Evolutionary conservation across 2,113 vertebrate species (phyloP), one percentile per base, ranked within the genome.

Genomic region (Poeciliopsis occidentalis): DNA sequence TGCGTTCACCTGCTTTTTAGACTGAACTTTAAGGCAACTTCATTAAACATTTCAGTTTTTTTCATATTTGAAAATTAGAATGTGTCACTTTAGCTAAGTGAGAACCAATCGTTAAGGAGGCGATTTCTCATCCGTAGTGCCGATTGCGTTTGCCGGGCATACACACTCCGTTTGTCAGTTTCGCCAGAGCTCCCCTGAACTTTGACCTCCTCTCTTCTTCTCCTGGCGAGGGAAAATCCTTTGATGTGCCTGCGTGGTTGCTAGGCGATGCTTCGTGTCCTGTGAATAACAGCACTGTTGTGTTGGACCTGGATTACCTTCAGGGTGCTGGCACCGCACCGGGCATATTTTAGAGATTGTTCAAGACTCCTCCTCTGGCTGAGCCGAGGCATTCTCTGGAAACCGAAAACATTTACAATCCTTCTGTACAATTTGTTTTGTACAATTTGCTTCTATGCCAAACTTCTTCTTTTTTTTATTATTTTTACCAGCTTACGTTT

Each of bases 201-300:
- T 31, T 61, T 62, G 3, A 64, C 27, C 12, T 60, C 47, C 1
- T 19, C 47, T 1, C 15, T 51, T 67, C 37, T 67, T 62, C 62
- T 69, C 8, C 27, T 78, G 51, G 75, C 88, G 76, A 67, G 69
- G 32, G 63, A 66, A 34, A 37, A 32, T 68, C 69, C 84, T 88
- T 88, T 86, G 81, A 88, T 81, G 78, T 87, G 64, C 44, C 80
- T 0, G 63, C 63, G 75, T 64, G 26, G 93, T 93, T 94, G 92
- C 93, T 89, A 89, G 82, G 91, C 81, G 82, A 93, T 77, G 62
- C 57, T n/a, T n/a, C n/a, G n/a, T n/a, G n/a, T n/a, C n/a, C n/a
- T n/a, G n/a, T n/a, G n/a, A n/a, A n/a, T n/a, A n/a, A n/a, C n/a
- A n/a, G n/a, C n/a, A n/a, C n/a, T n/a, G n/a, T n/a, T n/a, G n/a